These are phyloP conservation scores for Isoperla grammatica DNA, from an alignment of 2,888 invertebrate species.

Conservation along the genomic window DNA sequence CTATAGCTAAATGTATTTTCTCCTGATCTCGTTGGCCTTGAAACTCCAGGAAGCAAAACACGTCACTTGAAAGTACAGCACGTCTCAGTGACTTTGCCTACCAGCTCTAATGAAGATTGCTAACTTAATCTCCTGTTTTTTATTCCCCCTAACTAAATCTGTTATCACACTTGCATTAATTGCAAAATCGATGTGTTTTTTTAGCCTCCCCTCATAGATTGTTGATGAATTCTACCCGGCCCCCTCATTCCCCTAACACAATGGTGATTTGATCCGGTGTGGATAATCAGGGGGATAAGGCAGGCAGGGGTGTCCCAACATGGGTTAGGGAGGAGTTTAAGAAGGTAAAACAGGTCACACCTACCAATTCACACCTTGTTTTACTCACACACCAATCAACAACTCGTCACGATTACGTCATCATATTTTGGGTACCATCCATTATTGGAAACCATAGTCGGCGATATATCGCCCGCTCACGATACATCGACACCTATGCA, in stretches of 20 bases:
- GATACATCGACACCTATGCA: not conserved
- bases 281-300: conserved; percentile 4
- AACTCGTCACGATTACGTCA: too few relatives aligned
- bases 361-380: conserved; percentile 27
- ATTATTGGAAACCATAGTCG: too few relatives aligned
- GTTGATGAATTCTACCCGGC: conserved; percentile 9
- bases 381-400: conserved; percentile 4
- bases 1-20: too few relatives aligned
- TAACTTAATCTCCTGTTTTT: conserved; percentile 19
- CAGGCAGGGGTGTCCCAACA: conserved; percentile 1
- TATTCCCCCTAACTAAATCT: conserved; percentile 25
- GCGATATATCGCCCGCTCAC: too few relatives aligned
- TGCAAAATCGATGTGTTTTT: conserved; percentile 37
- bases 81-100: too few relatives aligned
- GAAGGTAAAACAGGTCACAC: conserved; percentile 28
- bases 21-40: too few relatives aligned
- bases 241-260: conserved; percentile 12
- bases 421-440: too few relatives aligned
- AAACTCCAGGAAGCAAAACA: too few relatives aligned
- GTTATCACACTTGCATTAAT: conserved; percentile 39
- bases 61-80: too few relatives aligned
- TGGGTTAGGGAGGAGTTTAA: conserved; percentile 14
- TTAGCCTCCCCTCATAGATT: conserved; percentile 14
- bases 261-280: conserved; percentile 14
- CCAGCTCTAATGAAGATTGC: conserved; percentile 14